Base-by-base conservation (phyloP, 2,888 invertebrate species). In the Agrotis segetum region DNA sequence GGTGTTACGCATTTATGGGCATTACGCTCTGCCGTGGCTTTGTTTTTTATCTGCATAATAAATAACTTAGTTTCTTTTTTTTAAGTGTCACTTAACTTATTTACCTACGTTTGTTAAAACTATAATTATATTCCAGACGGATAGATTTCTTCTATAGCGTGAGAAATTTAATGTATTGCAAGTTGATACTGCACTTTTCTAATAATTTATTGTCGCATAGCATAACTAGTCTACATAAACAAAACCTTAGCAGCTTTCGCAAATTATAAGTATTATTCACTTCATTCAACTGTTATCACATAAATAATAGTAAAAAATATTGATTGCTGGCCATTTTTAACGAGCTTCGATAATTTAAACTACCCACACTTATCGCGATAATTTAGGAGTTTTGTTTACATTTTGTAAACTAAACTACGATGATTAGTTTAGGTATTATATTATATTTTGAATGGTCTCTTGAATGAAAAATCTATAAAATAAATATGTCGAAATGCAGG, bases 371-470 rank as follows among this genome's bases (percentile, higher is more conserved):
- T 49, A 1, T 46, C n/a, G 11, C 5, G 59, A 53, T 49, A 13
- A 24, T 13, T 44, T 5, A 17, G 6, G 34, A 46, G 29, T 34
- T 59, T 55, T 75, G 74, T 80, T 74, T 80, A 80, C 52, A 47
- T 50, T 21, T 50, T 21, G 1, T 56, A 52, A 40, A 40, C 11
- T 40, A 40, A 40, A 40, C 11, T 40, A 40, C 11, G 11, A 40
- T 40, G 40, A 11, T 40, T 40, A 40, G 40, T 1, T 34, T 9
- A 34, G 7, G 9, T 5, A 11, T 40, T 9, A 5, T 7, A 40
- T 40, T 11, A 40, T 40, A 40, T 40, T 40, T 40, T 40, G 40
- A 40, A 40, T 40, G 11, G 40, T 40, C 40, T 40, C 9, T 11
- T 40, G 40, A 40, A 11, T 40, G 40, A 40, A 40, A 40, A 40